phyloP scores from a whole-genome alignment of 92 coral and sea anemone genomes.

The Zoanthus sansibaricus region DNA sequence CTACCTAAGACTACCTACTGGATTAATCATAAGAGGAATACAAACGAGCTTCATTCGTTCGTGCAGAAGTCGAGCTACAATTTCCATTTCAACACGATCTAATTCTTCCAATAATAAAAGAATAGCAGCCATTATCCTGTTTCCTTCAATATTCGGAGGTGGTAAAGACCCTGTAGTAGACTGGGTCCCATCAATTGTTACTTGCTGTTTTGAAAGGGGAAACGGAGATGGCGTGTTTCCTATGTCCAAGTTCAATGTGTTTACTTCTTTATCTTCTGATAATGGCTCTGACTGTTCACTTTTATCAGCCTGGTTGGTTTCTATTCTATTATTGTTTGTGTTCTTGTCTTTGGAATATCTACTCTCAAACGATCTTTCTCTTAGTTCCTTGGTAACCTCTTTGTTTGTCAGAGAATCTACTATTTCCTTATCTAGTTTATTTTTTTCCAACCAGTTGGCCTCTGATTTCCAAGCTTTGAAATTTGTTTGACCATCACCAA shows the following conservation, averaged over 20 bases:
- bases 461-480: constrained; percentile 90
- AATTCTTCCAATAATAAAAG: constrained; percentile 90
- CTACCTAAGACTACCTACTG: constrained; percentile 67
- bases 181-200: constrained; percentile 64
- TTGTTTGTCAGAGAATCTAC: constrained; percentile 60
- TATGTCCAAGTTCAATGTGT: constrained; percentile 56
- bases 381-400: constrained; percentile 38
- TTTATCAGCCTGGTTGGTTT: not conserved
- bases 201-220: constrained; percentile 75
- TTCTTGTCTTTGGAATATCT: constrained; percentile 74
- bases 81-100: constrained; percentile 88
- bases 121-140: constrained; percentile 82
- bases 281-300: not conserved
- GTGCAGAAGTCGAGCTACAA: constrained; percentile 84
- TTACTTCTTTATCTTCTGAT: constrained; percentile 33
- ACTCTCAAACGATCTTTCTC: constrained; percentile 60
- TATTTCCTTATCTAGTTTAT: constrained; percentile 71
- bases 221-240: constrained; percentile 79
- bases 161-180: constrained; percentile 59
- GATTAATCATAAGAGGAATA: constrained; percentile 85
- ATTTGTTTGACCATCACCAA: constrained; percentile 85
- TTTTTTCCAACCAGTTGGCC: constrained; percentile 79
- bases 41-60: constrained; percentile 84
- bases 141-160: constrained; percentile 62
- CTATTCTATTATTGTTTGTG: not conserved